Percentiles rank a stretch among this genome's conserved stretches.
Evolutionary conservation across 2,888 invertebrate species (phyloP).

Genomic region (Ceraclea dissimilis): DNA sequence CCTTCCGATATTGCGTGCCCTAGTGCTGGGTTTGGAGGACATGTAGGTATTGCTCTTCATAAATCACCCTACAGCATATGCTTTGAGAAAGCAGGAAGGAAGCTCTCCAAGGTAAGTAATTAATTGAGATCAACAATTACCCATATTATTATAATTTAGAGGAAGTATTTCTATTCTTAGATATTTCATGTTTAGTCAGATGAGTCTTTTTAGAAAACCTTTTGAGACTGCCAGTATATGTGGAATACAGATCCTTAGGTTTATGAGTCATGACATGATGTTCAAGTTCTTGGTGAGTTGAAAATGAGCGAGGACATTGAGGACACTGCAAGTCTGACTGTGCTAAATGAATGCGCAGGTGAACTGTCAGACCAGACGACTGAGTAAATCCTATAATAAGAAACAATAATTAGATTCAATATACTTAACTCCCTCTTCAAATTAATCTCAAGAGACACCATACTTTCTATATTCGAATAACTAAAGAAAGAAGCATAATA

Average conservation of each 20-base stretch:
- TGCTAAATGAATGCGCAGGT: constrained; percentile 37
- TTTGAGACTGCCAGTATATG: constrained; percentile 29
- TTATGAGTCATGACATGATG: constrained; percentile 13
- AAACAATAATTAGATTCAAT: neutral
- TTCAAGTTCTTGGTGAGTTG: constrained; percentile 27
- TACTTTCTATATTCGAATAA: too few relatives aligned
- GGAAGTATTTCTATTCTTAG: neutral
- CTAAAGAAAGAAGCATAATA: too few relatives aligned
- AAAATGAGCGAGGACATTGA: constrained; percentile 31
- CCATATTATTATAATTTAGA: too few relatives aligned
- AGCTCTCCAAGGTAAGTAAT: neutral
- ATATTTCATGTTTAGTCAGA: constrained; percentile 27
- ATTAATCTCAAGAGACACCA: too few relatives aligned
- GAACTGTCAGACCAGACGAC: constrained; percentile 36
- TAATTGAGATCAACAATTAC: neutral
- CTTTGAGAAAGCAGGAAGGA: too few relatives aligned
- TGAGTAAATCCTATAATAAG: constrained; percentile 33
- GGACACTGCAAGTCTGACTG: constrained; percentile 29
- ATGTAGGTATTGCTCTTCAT: too few relatives aligned
- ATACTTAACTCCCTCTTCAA: too few relatives aligned
- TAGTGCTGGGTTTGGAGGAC: too few relatives aligned
- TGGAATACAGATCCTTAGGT: constrained; percentile 30
- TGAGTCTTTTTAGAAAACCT: constrained; percentile 30
- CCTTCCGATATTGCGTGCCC: too few relatives aligned
- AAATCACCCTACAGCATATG: too few relatives aligned